Evolutionary conservation across 35 echinoderm and acorn worm genomes (phyloP).

Genomic region (Nesometra sesokonis): DNA sequence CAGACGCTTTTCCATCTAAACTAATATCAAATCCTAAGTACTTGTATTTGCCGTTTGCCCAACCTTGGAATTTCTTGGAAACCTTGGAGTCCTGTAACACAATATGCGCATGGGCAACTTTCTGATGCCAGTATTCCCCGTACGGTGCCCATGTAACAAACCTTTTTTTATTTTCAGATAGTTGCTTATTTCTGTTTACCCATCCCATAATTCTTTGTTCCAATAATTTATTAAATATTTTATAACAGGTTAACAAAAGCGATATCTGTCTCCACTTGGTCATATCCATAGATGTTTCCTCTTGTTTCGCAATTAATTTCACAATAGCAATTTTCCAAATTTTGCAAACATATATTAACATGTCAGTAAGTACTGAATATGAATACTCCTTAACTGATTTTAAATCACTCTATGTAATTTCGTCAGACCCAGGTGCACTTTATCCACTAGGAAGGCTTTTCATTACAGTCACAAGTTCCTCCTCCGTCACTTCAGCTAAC

Average conservation of each 20-base stretch:
- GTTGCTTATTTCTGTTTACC: not conserved
- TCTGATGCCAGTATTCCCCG: no score
- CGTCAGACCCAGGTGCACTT: not conserved
- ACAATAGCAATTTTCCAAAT: no score
- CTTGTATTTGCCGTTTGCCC: not conserved
- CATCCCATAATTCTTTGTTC: not conserved
- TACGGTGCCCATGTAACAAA: no score
- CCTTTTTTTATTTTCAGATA: not conserved
- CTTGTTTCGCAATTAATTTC: no score
- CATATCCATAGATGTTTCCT: no score
- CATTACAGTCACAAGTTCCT: not conserved
- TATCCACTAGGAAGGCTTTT: not conserved
- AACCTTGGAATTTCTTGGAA: no score
- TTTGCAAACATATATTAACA: no score
- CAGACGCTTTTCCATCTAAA: not conserved
- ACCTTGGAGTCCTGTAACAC: no score
- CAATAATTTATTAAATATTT: not conserved
- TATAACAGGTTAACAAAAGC: no score
- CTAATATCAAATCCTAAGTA: not conserved
- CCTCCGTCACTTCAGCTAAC: not conserved
- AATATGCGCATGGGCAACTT: no score
- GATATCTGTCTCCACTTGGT: no score
- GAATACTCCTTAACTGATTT: not conserved
- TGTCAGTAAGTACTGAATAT: not conserved
- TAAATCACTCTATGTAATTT: not conserved